These are phyloP conservation scores for Ascaphus truei DNA, from an alignment of 2,113 vertebrate species.

Conservation along the genomic window DNA sequence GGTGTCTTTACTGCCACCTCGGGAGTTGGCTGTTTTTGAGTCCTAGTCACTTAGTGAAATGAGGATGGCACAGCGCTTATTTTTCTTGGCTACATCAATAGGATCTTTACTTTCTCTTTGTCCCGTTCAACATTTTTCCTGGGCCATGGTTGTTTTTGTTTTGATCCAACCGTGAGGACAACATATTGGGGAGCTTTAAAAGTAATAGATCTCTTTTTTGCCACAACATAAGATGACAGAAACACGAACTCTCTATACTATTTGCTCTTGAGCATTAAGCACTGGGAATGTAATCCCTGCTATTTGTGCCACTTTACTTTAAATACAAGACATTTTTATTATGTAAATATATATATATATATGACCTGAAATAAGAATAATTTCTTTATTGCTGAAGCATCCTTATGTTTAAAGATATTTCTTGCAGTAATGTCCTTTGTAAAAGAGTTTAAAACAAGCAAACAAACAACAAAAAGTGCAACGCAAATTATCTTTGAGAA, in stretches of 20 bases:
- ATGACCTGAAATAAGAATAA: constrained; percentile 20
- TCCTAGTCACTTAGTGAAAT: neutral
- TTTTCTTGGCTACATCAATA: neutral
- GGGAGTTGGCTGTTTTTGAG: neutral
- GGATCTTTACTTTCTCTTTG: neutral
- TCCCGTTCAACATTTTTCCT: too few relatives aligned
- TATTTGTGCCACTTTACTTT: constrained; percentile 40
- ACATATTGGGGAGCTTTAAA: neutral
- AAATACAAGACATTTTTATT: constrained; percentile 41
- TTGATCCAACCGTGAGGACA: neutral
- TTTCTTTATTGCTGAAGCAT: constrained; percentile 49
- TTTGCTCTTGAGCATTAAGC: constrained; percentile 24
- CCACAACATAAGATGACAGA: neutral
- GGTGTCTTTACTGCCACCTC: constrained; percentile 7
- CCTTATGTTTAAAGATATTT: constrained; percentile 37
- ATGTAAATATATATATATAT: constrained; percentile 57
- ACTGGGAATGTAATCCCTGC: constrained; percentile 1
- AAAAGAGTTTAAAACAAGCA: constrained; percentile 7
- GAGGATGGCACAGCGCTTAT: neutral
- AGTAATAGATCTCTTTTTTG: neutral
- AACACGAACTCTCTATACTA: neutral
- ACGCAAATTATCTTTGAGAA: too few relatives aligned
- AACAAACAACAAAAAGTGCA: neutral
- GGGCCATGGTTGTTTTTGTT: neutral
- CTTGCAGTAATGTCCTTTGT: constrained; percentile 9